Evolutionary conservation across 2,113 vertebrate species (phyloP).

Genomic region (Ptilonorhynchus violaceus): DNA sequence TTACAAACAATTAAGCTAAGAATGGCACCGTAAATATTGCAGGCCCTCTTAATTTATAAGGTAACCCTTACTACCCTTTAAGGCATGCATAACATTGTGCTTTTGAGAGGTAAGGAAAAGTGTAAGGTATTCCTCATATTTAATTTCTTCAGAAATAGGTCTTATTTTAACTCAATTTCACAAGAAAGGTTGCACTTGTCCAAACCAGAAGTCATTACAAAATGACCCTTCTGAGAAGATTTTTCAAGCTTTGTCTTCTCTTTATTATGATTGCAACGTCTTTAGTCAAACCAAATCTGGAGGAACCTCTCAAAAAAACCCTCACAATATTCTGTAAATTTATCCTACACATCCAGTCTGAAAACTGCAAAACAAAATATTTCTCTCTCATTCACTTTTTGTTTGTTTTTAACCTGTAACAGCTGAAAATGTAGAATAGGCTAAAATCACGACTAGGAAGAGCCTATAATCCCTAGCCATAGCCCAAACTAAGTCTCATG

Average conservation of each 20-base stretch:
- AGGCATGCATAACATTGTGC: background rate
- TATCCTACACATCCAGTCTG: background rate
- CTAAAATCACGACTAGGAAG: background rate
- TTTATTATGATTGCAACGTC: background rate
- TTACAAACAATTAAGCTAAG: background rate
- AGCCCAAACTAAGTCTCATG: background rate
- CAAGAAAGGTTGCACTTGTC: background rate
- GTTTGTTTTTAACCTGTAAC: background rate
- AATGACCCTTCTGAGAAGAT: background rate
- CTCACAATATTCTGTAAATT: background rate
- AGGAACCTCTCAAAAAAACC: fast-evolving
- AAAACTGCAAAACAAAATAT: background rate
- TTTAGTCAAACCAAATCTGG: background rate
- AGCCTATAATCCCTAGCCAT: background rate
- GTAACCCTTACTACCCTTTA: background rate
- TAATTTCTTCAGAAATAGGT: background rate
- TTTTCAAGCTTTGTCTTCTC: background rate
- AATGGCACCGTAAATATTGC: background rate
- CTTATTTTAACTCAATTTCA: background rate
- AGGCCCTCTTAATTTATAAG: background rate
- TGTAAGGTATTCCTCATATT: background rate
- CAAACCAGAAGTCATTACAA: background rate
- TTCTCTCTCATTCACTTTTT: background rate
- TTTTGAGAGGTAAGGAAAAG: background rate
- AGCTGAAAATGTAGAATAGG: background rate